These are phyloP conservation scores for Crematogaster levior DNA, from an alignment of 2,888 invertebrate genomes.

Conservation along the genomic window DNA sequence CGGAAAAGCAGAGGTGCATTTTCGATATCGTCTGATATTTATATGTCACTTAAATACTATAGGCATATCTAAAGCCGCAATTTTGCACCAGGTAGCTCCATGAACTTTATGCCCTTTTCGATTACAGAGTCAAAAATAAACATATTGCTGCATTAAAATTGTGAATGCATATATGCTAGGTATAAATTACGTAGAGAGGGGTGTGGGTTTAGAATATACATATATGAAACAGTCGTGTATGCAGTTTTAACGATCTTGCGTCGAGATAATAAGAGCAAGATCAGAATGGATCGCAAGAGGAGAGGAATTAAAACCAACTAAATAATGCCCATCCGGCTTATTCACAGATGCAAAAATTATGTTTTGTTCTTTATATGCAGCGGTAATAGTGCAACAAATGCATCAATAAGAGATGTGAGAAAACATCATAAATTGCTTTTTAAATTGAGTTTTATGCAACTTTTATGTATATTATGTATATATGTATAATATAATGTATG, in stretches of 20 bases:
- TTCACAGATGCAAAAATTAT: conserved; percentile 30
- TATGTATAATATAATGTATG: too few relatives aligned
- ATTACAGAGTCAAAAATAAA: conserved; percentile 44
- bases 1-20: conserved; percentile 31
- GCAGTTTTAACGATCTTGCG: conserved; percentile 4
- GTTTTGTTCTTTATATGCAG: not conserved
- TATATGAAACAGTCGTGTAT: conserved; percentile 39
- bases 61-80: conserved; percentile 23
- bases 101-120: conserved; percentile 10
- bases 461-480: conserved; percentile 13
- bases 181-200: conserved; percentile 35
- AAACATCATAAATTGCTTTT: not conserved
- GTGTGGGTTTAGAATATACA: not conserved
- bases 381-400: not conserved
- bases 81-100: conserved; percentile 34
- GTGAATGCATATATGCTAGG: not conserved
- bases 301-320: conserved; percentile 44
- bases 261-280: conserved; percentile 50
- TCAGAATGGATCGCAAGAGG: conserved; percentile 9
- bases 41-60: conserved; percentile 46
- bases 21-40: conserved; percentile 37
- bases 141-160: conserved; percentile 27
- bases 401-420: not conserved
- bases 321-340: conserved; percentile 29
- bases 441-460: not conserved